Evolutionary conservation across 92 coral and sea anemone genomes (phyloP).

Genomic region (Porites rus): DNA sequence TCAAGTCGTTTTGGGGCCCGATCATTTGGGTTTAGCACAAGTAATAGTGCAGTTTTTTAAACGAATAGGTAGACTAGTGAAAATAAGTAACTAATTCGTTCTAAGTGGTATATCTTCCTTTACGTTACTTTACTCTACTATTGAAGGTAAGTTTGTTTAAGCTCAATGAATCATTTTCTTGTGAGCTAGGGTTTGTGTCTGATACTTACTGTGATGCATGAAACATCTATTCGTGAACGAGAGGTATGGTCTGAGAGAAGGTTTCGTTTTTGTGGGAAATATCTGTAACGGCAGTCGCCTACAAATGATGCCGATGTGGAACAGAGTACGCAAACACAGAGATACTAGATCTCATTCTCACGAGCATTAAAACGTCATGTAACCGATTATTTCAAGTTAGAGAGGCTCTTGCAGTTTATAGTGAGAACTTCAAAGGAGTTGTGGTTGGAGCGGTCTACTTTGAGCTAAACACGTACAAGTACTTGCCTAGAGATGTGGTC

Average conservation of each 20-base stretch:
- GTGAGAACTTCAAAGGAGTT: conserved; percentile 7
- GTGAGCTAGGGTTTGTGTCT: too few species aligned
- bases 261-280: conserved; percentile 12
- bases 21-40: too few species aligned
- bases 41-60: too few species aligned
- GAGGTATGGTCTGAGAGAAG: conserved; percentile 3
- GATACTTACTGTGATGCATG: too few species aligned
- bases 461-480: conserved; percentile 29
- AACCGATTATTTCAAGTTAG: conserved; percentile 36
- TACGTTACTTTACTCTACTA: background rate
- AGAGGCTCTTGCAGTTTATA: conserved; percentile 32
- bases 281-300: background rate
- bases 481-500: conserved; percentile 36
- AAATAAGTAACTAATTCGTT: background rate
- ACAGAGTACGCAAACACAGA: background rate
- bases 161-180: background rate
- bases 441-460: conserved; percentile 44
- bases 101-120: background rate
- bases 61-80: background rate
- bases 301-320: background rate
- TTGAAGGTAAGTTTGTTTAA: background rate
- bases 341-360: background rate
- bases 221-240: too few species aligned
- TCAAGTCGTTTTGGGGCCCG: too few species aligned
- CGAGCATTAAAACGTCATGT: background rate